Percentiles rank a stretch among this genome's conserved stretches.
phyloP scores from a whole-genome alignment of 2,113 vertebrate species.

The Brienomyrus brachyistius region DNA sequence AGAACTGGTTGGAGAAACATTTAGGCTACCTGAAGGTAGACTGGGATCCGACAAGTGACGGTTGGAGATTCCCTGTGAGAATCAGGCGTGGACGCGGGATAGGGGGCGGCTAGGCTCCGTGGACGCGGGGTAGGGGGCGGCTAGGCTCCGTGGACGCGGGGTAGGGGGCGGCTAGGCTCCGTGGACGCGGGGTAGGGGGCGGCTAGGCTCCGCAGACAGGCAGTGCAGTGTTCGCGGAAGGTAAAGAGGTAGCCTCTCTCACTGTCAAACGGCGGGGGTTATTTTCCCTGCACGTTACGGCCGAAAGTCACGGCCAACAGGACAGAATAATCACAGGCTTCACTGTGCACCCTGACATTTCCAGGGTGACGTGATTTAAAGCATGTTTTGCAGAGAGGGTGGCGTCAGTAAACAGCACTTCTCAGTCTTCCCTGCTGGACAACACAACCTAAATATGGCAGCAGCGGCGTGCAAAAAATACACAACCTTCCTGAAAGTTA shows the following conservation, averaged over 20 bases:
- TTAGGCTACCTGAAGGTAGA: not conserved
- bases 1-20: not conserved
- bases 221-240: not conserved
- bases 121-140: not conserved
- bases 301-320: not conserved
- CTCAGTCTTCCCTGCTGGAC: not conserved
- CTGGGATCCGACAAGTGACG: not conserved
- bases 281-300: not conserved
- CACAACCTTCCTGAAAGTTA: not conserved
- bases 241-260: not conserved
- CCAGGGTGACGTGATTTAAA: constrained; percentile 5
- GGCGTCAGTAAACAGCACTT: not conserved
- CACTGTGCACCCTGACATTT: constrained; percentile 5
- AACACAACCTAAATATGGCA: not conserved
- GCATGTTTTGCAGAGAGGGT: not conserved
- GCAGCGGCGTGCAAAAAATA: not conserved
- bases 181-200: not conserved
- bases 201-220: not conserved
- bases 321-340: not conserved
- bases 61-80: not conserved
- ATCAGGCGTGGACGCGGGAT: not conserved
- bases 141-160: not conserved
- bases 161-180: not conserved
- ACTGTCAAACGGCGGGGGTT: not conserved
- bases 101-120: not conserved